Conservation (phyloP, 2,888 invertebrate genomes). For the Furcula furcula region DNA sequence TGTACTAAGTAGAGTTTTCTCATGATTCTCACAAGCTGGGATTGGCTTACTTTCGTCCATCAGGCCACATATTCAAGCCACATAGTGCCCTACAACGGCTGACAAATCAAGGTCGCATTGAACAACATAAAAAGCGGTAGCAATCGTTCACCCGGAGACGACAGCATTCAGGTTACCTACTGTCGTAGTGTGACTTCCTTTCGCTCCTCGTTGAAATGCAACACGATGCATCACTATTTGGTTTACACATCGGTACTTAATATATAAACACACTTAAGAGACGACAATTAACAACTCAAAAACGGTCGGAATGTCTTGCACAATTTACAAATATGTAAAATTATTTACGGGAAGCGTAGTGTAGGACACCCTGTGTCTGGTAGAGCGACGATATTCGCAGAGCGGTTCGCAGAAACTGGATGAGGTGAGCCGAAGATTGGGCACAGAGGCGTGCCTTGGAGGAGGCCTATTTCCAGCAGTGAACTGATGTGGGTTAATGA, state of each 20-base stretch:
- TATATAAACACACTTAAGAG: too few relatives aligned
- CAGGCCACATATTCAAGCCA: slow-evolving; percentile 41
- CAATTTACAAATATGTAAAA: too few relatives aligned
- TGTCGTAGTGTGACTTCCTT: slow-evolving; percentile 28
- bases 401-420: too few relatives aligned
- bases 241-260: slow-evolving; percentile 12
- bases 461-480: too few relatives aligned
- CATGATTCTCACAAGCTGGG: slow-evolving; percentile 56
- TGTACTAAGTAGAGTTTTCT: slow-evolving; percentile 51
- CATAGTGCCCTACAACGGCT: slow-evolving; percentile 61
- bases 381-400: too few relatives aligned
- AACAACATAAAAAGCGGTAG: slow-evolving; percentile 54
- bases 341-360: too few relatives aligned
- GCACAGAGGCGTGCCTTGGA: too few relatives aligned
- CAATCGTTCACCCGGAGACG: slow-evolving; percentile 56
- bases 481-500: too few relatives aligned
- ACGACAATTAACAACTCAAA: too few relatives aligned
- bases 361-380: too few relatives aligned
- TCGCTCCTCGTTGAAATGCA: slow-evolving; percentile 33
- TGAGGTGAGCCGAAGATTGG: too few relatives aligned
- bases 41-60: slow-evolving; percentile 62
- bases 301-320: too few relatives aligned
- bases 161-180: slow-evolving; percentile 57
- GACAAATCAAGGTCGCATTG: slow-evolving; percentile 57
- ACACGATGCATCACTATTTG: slow-evolving; percentile 20